phyloP scores from a whole-genome alignment of 2,888 invertebrate species.

The Rhagonycha lutea region DNA sequence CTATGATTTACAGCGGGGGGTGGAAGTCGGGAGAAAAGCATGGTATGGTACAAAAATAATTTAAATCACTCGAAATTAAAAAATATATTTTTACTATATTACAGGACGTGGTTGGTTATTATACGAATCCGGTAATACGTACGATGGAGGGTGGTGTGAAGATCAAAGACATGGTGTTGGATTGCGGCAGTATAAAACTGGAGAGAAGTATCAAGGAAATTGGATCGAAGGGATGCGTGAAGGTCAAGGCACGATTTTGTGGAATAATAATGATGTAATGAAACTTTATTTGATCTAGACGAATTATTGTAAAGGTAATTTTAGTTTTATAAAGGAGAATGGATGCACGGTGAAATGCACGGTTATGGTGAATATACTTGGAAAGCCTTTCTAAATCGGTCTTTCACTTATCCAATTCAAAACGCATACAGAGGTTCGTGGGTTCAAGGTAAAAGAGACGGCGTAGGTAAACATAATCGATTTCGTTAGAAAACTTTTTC shows the following conservation, averaged over 20 bases:
- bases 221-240: constrained; percentile 59
- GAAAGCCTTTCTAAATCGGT: constrained; percentile 59
- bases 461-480: constrained; percentile 50
- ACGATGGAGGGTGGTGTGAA: constrained; percentile 55
- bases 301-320: constrained; percentile 24
- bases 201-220: constrained; percentile 61
- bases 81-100: neutral
- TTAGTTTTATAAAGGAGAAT: constrained; percentile 64
- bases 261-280: constrained; percentile 64
- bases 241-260: constrained; percentile 65
- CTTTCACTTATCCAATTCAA: constrained; percentile 60
- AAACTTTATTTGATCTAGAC: neutral
- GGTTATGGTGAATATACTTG: constrained; percentile 66
- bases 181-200: constrained; percentile 59
- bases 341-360: constrained; percentile 61
- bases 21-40: constrained; percentile 53
- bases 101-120: constrained; percentile 50
- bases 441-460: constrained; percentile 60
- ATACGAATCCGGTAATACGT: constrained; percentile 49
- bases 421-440: constrained; percentile 61
- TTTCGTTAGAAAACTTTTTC: neutral
- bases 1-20: constrained; percentile 50
- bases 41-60: constrained; percentile 36
- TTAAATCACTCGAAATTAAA: neutral
- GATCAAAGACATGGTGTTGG: constrained; percentile 59